Conservation (phyloP, 2,113 vertebrate genomes). For the Ancistrus triradiatus region DNA sequence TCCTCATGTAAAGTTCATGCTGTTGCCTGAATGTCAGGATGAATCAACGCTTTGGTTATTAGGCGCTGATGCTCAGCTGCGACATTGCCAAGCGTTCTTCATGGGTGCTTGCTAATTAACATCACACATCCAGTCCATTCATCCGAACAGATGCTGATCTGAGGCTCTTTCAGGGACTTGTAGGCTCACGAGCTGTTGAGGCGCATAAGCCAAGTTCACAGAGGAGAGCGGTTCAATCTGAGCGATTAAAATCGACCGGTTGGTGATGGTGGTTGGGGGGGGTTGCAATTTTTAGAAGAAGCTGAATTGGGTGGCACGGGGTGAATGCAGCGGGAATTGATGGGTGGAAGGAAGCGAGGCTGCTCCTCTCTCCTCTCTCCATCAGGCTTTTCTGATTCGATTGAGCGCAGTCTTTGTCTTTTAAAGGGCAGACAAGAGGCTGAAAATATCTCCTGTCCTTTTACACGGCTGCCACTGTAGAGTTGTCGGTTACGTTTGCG, state of each 20-base stretch:
- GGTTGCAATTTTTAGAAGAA: slow-evolving; percentile 13
- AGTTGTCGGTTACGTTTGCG: too few species aligned
- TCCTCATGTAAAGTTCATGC: neutral
- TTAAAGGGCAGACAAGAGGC: slow-evolving; percentile 20
- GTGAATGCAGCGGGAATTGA: too few species aligned
- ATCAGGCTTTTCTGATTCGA: too few species aligned
- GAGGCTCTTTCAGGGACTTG: neutral
- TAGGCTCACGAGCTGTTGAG: slow-evolving; percentile 8
- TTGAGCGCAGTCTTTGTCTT: slow-evolving; percentile 16
- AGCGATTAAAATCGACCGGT: slow-evolving; percentile 1
- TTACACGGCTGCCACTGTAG: neutral
- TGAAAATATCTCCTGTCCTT: neutral
- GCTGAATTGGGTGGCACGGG: too few species aligned
- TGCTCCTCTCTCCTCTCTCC: too few species aligned
- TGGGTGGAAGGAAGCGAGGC: neutral
- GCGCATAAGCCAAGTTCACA: slow-evolving; percentile 17
- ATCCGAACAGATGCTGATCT: slow-evolving; percentile 21
- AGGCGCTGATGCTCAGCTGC: neutral
- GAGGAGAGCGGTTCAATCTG: slow-evolving; percentile 1
- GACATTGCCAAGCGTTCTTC: neutral
- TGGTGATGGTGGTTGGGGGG: too few species aligned
- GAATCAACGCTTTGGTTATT: slow-evolving; percentile 11
- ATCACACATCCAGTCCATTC: slow-evolving; percentile 7
- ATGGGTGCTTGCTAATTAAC: neutral
- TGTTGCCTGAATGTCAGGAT: neutral